These are phyloP conservation scores for Scalopus aquaticus DNA, from an alignment of 2,113 vertebrate species.

Conservation along the genomic window DNA sequence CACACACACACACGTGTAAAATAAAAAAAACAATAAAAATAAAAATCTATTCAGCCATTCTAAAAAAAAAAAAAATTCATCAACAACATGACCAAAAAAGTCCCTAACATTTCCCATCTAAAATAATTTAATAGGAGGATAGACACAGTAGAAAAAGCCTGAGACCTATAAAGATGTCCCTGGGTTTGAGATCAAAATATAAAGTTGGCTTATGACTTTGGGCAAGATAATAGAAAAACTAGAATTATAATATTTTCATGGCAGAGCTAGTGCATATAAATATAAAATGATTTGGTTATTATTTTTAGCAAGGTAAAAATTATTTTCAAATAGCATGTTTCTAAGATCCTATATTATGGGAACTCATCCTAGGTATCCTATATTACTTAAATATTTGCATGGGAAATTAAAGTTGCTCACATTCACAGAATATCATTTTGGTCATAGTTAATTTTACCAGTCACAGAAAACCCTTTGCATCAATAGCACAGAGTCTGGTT, in stretches of 20 bases:
- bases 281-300: neutral
- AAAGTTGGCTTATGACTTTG: neutral
- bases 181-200: neutral
- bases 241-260: neutral
- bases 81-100: neutral
- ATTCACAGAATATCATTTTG: slow-evolving; percentile 49
- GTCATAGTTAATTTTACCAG: neutral
- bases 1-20: too few relatives aligned
- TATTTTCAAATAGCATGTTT: slow-evolving; percentile 22
- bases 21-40: too few relatives aligned
- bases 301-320: slow-evolving; percentile 25
- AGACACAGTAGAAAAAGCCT: neutral
- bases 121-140: neutral
- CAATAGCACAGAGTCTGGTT: neutral
- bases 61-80: neutral
- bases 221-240: neutral
- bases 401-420: slow-evolving; percentile 25
- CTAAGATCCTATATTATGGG: slow-evolving; percentile 10
- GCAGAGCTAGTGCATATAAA: neutral
- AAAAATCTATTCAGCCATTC: too few relatives aligned
- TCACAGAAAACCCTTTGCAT: slow-evolving; percentile 1
- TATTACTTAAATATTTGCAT: slow-evolving; percentile 55
- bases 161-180: neutral
- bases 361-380: neutral
- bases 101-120: neutral